Conservation (phyloP, 2,797 vertebrate genomes). For the Acanthurus tractus region DNA sequence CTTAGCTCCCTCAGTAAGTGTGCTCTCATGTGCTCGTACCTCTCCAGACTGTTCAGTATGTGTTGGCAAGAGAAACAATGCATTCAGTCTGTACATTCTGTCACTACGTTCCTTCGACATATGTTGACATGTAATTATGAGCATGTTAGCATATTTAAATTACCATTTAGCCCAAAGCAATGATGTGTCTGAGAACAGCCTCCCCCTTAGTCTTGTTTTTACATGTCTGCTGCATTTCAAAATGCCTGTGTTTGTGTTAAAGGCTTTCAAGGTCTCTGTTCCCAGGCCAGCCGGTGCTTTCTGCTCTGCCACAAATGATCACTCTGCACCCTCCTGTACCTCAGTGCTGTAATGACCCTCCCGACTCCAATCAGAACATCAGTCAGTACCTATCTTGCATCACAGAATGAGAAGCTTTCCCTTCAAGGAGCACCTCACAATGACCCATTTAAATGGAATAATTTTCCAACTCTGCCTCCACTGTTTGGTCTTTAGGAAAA, state of each 20-base stretch:
- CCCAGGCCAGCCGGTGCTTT: slow-evolving; percentile 23
- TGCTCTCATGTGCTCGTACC: too few relatives aligned
- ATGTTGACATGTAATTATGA: too few relatives aligned
- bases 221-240: slow-evolving; percentile 24
- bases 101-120: too few relatives aligned
- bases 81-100: too few relatives aligned
- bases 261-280: slow-evolving; percentile 39
- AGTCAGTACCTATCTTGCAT: slow-evolving; percentile 46
- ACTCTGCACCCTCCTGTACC: slow-evolving; percentile 29
- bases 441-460: slow-evolving; percentile 42
- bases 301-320: slow-evolving; percentile 44
- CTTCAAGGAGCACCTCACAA: slow-evolving; percentile 17
- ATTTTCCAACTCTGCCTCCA: slow-evolving; percentile 19
- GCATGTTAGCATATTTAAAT: too few relatives aligned
- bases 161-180: neutral
- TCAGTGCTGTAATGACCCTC: slow-evolving; percentile 45
- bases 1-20: too few relatives aligned
- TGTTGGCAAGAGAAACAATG: too few relatives aligned
- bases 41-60: too few relatives aligned
- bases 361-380: slow-evolving; percentile 50
- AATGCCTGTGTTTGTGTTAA: slow-evolving; percentile 35
- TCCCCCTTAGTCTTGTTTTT: neutral
- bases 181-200: slow-evolving; percentile 3
- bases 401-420: slow-evolving; percentile 24
- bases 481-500: slow-evolving; percentile 3